These are phyloP conservation scores for Corapipo altera DNA, from an alignment of 2,113 vertebrate genomes.

Conservation along the genomic window DNA sequence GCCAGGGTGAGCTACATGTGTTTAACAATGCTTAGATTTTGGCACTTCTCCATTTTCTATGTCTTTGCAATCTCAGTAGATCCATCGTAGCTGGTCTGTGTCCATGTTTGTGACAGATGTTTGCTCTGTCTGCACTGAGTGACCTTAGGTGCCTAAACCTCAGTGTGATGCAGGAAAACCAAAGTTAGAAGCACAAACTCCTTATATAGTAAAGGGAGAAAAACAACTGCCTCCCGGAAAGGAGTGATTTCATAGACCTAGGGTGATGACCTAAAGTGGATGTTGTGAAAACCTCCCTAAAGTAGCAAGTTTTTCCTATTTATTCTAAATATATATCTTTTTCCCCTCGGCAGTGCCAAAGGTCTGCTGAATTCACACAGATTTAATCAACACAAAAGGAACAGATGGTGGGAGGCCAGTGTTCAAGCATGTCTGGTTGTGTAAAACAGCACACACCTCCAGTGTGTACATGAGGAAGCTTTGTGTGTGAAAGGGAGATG, in stretches of 20 bases:
- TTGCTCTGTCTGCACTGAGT: neutral
- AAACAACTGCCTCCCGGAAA: neutral
- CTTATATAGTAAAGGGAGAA: conserved; percentile 44
- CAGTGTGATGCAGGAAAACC: neutral
- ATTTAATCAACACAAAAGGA: neutral
- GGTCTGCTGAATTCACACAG: conserved; percentile 4
- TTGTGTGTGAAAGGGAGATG: neutral
- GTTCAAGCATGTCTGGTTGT: neutral
- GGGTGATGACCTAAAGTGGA: conserved; percentile 15
- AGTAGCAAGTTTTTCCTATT: conserved; percentile 23
- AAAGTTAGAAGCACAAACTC: conserved; percentile 25
- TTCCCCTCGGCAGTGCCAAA: neutral
- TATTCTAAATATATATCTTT: conserved; percentile 9
- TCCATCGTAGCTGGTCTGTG: neutral
- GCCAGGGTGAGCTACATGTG: neutral
- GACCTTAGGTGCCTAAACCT: neutral
- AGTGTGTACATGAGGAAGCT: neutral
- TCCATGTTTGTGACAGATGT: neutral
- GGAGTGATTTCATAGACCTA: neutral
- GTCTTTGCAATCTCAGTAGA: neutral
- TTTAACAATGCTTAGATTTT: neutral
- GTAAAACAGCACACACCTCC: neutral
- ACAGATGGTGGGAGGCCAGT: neutral
- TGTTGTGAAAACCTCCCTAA: conserved; percentile 8
- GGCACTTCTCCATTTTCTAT: neutral